These are phyloP conservation scores for Corythoichthys haematopterus DNA, from an alignment of 2,113 vertebrate species.

Conservation along the genomic window DNA sequence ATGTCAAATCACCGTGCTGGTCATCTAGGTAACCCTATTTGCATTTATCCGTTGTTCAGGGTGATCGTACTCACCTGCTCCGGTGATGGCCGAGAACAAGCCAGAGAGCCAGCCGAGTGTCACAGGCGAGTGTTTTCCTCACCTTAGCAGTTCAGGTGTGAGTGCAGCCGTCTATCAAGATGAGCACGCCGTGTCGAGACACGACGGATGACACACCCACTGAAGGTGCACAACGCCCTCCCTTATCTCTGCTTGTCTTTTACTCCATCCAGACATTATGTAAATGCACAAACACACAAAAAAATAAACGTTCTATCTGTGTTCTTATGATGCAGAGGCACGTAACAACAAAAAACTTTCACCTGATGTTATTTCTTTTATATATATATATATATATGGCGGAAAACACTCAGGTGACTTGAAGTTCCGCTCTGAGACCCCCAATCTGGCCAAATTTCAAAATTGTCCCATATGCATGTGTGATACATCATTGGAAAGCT, in stretches of 20 bases:
- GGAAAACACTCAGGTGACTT: too few species aligned
- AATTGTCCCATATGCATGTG: too few species aligned
- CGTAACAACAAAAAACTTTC: constrained; percentile 12
- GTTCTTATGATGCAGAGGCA: neutral
- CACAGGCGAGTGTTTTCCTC: constrained; percentile 28
- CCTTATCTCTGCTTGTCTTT: neutral
- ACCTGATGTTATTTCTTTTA: constrained; percentile 7
- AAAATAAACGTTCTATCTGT: neutral
- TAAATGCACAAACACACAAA: neutral
- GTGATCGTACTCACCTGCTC: neutral
- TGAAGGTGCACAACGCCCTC: neutral
- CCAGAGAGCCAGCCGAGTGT: neutral
- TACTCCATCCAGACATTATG: constrained; percentile 1
- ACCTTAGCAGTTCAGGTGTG: constrained; percentile 53
- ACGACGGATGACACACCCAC: constrained; percentile 53
- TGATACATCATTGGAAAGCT: too few species aligned
- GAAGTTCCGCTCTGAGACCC: too few species aligned
- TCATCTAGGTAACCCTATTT: neutral
- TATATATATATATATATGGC: too few species aligned
- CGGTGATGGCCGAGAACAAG: neutral
- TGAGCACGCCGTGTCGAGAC: constrained; percentile 60
- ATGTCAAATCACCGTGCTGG: neutral
- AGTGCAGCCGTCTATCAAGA: constrained; percentile 48
- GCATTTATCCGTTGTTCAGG: neutral
- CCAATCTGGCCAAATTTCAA: too few species aligned